These are phyloP conservation scores for Hozukius guyotensis DNA, from an alignment of 2,797 vertebrate genomes.

Conservation along the genomic window DNA sequence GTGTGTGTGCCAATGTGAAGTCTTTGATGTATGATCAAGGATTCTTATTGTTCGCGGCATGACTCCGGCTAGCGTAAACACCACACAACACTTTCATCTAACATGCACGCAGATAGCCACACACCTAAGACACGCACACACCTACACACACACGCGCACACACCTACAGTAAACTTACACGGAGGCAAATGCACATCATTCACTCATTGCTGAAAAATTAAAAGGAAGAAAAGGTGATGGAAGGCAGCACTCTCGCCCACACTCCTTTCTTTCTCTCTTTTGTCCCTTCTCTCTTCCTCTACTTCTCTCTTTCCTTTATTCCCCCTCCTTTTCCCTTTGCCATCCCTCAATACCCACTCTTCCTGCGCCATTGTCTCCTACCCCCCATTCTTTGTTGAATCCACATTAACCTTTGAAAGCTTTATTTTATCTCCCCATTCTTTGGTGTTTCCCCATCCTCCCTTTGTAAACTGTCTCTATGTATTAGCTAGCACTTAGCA, in stretches of 20 bases:
- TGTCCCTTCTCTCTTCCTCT: constrained; percentile 22
- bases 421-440: constrained; percentile 61
- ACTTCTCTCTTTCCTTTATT: constrained; percentile 9
- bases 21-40: constrained; percentile 78
- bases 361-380: constrained; percentile 29
- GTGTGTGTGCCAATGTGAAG: constrained; percentile 47
- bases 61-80: constrained; percentile 67
- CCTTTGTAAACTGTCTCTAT: constrained; percentile 59
- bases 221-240: constrained; percentile 23
- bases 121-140: constrained; percentile 16
- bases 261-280: constrained; percentile 20
- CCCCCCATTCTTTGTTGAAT: constrained; percentile 36
- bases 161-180: neutral
- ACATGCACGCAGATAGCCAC: constrained; percentile 43
- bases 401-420: constrained; percentile 68
- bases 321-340: neutral
- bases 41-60: constrained; percentile 75
- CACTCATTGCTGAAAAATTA: constrained; percentile 29
- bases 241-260: constrained; percentile 1
- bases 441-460: constrained; percentile 46
- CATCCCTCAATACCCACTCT: constrained; percentile 14
- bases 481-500: constrained; percentile 59
- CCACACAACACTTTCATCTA: constrained; percentile 70
- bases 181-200: constrained; percentile 34
- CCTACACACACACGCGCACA: neutral